Conservation (phyloP, 2,888 invertebrate species). For the Torymus auratus region DNA sequence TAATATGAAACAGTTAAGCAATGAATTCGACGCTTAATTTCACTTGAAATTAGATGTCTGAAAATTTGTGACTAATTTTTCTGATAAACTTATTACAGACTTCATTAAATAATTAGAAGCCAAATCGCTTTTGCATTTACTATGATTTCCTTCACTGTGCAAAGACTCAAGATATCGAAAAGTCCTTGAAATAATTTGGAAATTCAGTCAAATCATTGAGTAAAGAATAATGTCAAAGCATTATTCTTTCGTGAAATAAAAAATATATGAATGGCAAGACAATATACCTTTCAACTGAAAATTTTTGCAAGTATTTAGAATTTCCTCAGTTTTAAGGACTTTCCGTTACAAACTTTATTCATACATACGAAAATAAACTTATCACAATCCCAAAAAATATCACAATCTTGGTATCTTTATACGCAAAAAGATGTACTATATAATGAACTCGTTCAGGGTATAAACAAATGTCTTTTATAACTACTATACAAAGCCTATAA, state of each 20-base stretch:
- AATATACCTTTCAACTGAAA: not conserved
- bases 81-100: not conserved
- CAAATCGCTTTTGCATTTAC: constrained; percentile 25
- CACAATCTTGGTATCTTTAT: constrained; percentile 37
- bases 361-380: constrained; percentile 16
- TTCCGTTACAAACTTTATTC: constrained; percentile 5
- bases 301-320: constrained; percentile 8
- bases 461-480: constrained; percentile 13
- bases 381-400: constrained; percentile 44
- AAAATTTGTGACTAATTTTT: not conserved
- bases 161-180: not conserved
- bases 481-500: too few relatives aligned
- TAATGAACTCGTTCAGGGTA: constrained; percentile 7
- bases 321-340: constrained; percentile 1
- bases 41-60: too few relatives aligned
- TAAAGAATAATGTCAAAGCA: constrained; percentile 19
- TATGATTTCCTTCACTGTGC: not conserved
- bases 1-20: not conserved
- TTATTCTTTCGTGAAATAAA: constrained; percentile 4
- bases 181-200: constrained; percentile 14
- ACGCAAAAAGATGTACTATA: constrained; percentile 23
- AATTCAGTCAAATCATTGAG: not conserved
- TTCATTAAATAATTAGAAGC: constrained; percentile 1
- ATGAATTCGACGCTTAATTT: not conserved
- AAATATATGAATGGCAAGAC: constrained; percentile 6